Percentiles rank a stretch among this genome's conserved stretches.
Evolutionary conservation across 2,888 invertebrate genomes (phyloP).

Genomic region (Mythimna lalbum): DNA sequence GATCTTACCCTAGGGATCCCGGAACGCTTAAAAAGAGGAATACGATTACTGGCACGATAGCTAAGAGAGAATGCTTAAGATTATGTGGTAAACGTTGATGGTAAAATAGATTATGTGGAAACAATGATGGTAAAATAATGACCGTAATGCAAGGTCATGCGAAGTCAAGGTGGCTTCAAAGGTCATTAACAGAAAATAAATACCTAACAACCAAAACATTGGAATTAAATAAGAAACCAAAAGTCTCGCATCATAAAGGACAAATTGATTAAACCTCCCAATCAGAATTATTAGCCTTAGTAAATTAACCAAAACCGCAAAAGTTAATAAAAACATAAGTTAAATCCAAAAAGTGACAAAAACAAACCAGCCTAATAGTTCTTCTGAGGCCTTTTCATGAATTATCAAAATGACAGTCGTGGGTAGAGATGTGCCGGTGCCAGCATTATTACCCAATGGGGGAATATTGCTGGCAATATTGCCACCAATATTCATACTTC

Average conservation of each 20-base stretch:
- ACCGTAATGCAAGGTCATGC: constrained; percentile 3
- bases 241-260: neutral
- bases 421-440: no score
- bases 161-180: constrained; percentile 13
- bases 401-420: no score
- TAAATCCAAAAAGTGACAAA: constrained; percentile 10
- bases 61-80: neutral
- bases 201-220: constrained; percentile 4
- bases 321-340: neutral
- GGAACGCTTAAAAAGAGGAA: neutral
- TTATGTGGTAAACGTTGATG: constrained; percentile 17
- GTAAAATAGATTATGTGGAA: constrained; percentile 19
- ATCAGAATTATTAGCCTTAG: neutral
- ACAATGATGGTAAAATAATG: constrained; percentile 30
- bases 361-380: constrained; percentile 14
- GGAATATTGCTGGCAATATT: no score
- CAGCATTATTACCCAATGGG: no score
- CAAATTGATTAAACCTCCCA: constrained; percentile 19
- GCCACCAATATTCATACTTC: no score
- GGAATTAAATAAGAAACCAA: neutral
- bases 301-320: constrained; percentile 13
- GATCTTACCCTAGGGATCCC: neutral
- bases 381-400: neutral
- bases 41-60: neutral
- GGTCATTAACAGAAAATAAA: constrained; percentile 8